Base-by-base conservation (phyloP, 2,797 vertebrate species). In the Buphagus erythrorhynchus region DNA sequence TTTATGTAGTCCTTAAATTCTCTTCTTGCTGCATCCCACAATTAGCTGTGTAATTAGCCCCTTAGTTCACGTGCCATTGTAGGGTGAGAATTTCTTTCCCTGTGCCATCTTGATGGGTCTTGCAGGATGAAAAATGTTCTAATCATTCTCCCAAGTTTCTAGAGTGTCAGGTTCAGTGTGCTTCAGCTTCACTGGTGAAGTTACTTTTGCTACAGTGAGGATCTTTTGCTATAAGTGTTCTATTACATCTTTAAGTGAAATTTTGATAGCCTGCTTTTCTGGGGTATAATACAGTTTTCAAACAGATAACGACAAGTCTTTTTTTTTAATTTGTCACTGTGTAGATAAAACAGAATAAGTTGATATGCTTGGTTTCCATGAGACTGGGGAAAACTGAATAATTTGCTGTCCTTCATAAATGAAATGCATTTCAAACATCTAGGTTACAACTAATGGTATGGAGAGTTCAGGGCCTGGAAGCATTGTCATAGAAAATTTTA, bases 61-160 rank as follows among this genome's bases (percentile, higher is more conserved):
- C 51, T 43, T 15, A 62, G 22, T 68, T 55, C 33, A 14, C 3
- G 3, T 55, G 22, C 0, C 1, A 2, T n/a, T 81, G 8, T 22
- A 73, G 14, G 11, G 4, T 51, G 18, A 54, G 22, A 13, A 16
- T 82, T 66, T 52, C 14, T 84, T 83, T 76, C 7, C 4, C n/a
- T 66, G 4, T 76, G 48, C 18, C 3, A 1, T 55, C 51, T 33
- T 63, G 14, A 15, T 40, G 54, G 3, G 3, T 68, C 20, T 68
- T 61, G n/a, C 12, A 25, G 4, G 4, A 20, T 16, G 10, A 22
- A 28, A 43, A 48, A 29, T 17, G 7, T 8, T 54, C 6, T 55
- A 6, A 16, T 20, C 2, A 1, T 58, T 68, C 22, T 51, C 29
- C 0, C 1, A 5, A 14, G 3, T 46, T 82, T 62, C 19, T 68